phyloP scores from a whole-genome alignment of 2,797 vertebrate species.

The Rhynchonycteris naso region DNA sequence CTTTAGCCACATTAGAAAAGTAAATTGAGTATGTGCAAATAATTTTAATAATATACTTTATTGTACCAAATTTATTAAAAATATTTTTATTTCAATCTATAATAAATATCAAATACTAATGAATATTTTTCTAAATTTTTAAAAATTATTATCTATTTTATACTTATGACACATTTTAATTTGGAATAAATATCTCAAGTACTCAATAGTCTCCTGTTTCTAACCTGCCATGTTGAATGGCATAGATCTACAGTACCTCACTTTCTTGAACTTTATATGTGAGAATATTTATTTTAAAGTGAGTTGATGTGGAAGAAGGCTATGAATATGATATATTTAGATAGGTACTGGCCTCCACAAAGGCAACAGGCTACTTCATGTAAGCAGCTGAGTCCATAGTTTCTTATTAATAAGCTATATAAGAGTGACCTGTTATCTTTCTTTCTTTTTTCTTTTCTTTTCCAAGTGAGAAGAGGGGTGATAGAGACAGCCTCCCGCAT shows the following conservation, averaged over 20 bases:
- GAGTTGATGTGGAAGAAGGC: background rate
- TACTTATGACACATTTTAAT: background rate
- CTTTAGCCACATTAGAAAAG: background rate
- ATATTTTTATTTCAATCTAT: background rate
- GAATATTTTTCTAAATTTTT: background rate
- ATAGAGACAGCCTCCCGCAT: too few relatives aligned
- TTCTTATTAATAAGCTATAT: background rate
- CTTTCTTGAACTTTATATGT: background rate
- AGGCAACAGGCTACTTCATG: background rate
- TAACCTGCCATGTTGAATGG: background rate
- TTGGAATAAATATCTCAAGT: background rate
- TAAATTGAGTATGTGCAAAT: background rate
- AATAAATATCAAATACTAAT: background rate
- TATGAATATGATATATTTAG: background rate
- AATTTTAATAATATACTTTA: background rate
- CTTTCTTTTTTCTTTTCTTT: background rate
- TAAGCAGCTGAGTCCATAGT: background rate
- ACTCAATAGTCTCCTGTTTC: background rate
- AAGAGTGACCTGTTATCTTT: background rate
- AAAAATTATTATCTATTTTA: background rate
- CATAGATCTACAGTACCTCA: background rate
- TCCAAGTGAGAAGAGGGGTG: too few relatives aligned
- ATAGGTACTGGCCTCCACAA: background rate
- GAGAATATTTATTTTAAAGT: background rate
- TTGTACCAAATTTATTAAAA: background rate